Percentiles rank a stretch among this genome's conserved stretches.
Conservation (phyloP, 2,113 vertebrate genomes). For the Halcyon malimbica region DNA sequence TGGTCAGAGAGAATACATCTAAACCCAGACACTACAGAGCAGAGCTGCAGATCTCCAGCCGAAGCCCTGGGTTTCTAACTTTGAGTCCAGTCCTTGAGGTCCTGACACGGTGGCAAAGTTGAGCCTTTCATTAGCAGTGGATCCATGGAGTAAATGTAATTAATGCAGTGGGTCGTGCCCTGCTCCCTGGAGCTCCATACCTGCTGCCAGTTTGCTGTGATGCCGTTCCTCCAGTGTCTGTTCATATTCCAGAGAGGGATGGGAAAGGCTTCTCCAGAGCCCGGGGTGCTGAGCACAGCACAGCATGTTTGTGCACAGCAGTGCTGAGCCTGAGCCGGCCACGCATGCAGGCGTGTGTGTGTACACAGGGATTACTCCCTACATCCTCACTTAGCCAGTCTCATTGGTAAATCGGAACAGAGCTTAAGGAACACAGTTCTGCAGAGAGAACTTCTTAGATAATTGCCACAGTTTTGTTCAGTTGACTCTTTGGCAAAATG, state of each 20-base stretch:
- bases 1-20: background rate
- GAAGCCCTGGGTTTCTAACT: background rate
- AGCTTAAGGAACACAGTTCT: background rate
- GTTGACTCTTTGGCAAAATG: conserved; percentile 10
- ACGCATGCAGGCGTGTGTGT: rapidly evolving
- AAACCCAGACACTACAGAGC: background rate
- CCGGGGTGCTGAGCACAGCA: rapidly evolving
- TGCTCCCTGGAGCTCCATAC: background rate
- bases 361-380: background rate
- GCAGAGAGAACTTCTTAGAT: background rate
- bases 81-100: background rate
- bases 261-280: background rate
- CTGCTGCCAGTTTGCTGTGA: background rate
- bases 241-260: background rate
- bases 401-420: background rate
- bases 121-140: background rate
- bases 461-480: conserved; percentile 33
- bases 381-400: background rate
- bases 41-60: background rate
- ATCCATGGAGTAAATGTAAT: background rate
- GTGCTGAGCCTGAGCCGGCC: background rate
- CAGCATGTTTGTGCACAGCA: background rate
- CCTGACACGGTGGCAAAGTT: background rate
- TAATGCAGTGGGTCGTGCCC: background rate
- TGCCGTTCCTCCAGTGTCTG: rapidly evolving